Evolutionary conservation across 2,797 vertebrate genomes (phyloP), one percentile per base, ranked within the genome.

Genomic region (Tiaroga cobitis): DNA sequence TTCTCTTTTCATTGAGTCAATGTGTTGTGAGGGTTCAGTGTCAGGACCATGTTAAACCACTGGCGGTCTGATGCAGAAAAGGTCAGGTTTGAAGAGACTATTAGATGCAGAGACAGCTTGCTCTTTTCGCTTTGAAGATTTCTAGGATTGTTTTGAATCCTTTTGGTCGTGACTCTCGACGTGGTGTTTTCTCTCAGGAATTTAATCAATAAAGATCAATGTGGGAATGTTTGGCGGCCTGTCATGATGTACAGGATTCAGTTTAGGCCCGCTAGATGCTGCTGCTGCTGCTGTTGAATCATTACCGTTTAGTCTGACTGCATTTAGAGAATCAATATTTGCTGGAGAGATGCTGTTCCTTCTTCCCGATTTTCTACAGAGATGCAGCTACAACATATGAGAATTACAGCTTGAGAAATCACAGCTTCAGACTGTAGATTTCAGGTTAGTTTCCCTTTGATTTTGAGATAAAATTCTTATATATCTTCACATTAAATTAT

Each of bases 251-350:
- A 41, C 77, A 67, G 46, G 56, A 54, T 70, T 83, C 49, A 29
- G 69, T 83, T 80, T 29, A 75, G 43, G 39, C 80, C 39, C 9
- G 21, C 59, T 34, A 29, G 37, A 46, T 19, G 34, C 56, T 41
- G n/a, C 37, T 8, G 51, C 51, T 16, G 49, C 49, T 34, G 80
- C 77, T 76, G 37, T 56, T 11, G 39, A 67, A 81, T 82, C 65
- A 72, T 82, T 82, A 75, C 69, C 1, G 10, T 81, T 32, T 59
- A 69, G 29, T 75, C 49, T 32, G 43, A 56, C 68, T 21, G 51
- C 49, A 37, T 81, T 87, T 83, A 74, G 24, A 39, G 37, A 65
- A 85, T 89, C 85, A 81, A 59, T 89, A 79, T 69, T 77, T 77
- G n/a, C 67, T 70, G 46, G 29, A 77, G 78, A 67, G 37, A 46